Percentiles rank a stretch among this genome's conserved stretches.
Evolutionary conservation across 2,888 invertebrate species (phyloP).

Genomic region (Andrena bucephala): DNA sequence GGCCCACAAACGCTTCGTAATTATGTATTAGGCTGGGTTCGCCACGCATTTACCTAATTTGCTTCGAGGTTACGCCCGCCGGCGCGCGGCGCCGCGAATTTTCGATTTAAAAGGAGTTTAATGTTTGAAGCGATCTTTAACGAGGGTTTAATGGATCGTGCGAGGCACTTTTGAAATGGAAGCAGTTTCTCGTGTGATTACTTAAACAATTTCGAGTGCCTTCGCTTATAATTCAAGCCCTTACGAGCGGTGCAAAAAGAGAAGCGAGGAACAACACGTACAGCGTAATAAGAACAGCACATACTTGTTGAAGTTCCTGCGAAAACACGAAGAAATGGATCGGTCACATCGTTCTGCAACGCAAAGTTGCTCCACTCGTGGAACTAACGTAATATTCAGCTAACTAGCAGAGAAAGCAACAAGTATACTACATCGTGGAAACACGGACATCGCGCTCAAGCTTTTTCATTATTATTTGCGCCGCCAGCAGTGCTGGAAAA

Average conservation of each 20-base stretch:
- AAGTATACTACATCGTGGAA: too few species aligned
- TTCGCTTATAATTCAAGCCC: too few species aligned
- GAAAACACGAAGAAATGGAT: too few species aligned
- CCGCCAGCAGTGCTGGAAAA: neutral
- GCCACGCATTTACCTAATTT: conserved; percentile 47
- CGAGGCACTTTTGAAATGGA: neutral
- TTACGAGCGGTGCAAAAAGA: too few species aligned
- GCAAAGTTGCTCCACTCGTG: neutral
- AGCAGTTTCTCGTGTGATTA: neutral
- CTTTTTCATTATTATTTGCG: too few species aligned
- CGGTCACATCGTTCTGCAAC: neutral
- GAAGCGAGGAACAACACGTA: too few species aligned
- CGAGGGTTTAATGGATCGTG: neutral
- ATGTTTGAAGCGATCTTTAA: neutral
- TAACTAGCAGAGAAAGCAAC: too few species aligned
- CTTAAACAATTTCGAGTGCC: too few species aligned
- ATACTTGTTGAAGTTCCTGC: too few species aligned
- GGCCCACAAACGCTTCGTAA: conserved; percentile 21
- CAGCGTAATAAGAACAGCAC: too few species aligned
- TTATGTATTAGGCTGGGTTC: conserved; percentile 42
- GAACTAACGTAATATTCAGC: neutral
- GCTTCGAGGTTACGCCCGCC: neutral
- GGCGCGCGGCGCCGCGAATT: conserved; percentile 11
- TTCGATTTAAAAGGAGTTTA: neutral
- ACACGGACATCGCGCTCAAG: too few species aligned